Evolutionary conservation across 2,113 vertebrate genomes (phyloP), one percentile per base, ranked within the genome.

Genomic region (Corydoras maculifer): DNA sequence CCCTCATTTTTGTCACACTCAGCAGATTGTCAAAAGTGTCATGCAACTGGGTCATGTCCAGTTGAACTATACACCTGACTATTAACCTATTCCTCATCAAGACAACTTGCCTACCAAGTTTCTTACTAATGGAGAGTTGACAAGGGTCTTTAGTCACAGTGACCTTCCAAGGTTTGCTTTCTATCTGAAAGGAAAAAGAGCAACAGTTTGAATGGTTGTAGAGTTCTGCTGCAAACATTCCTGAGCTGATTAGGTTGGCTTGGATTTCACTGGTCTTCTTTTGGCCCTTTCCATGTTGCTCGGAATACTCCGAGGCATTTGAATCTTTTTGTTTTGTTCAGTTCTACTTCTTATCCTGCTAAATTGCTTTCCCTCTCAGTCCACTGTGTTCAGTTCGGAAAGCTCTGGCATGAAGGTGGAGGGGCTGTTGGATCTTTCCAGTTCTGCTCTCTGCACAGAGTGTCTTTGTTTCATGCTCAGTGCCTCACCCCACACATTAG

Each of bases 381-480:
- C 62, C 60, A 53, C 43, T 62, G 57, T 1, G 10, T 70, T 76
- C 58, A 53, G 51, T 74, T n/a, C 29, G 9, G 25, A 55, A 55
- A 66, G 77, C 43, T 62, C 58, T 75, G 61, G 69, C 57, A 58
- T 61, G 60, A 53, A 43, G 65, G 35, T 65, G 54, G 65, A 69
- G 62, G 58, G 70, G 60, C 55, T 70, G 58, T 69, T 43, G 58
- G 55, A 35, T 69, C 66, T 76, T 68, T 76, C 65, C 73, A 62
- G 65, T 65, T 71, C 66, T n/a, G 65, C 57, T 57, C 58, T 62
- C 65, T 65, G 66, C 53, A 79, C 77, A 79, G 70, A 73, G 77
- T 64, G 18, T 62, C 74, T 79, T 79, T 79, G 74, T 79, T 75
- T 43, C 32, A n/a, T 70, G 35, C 68, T 53, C 76, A 63, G 62